Percentiles rank a stretch among this genome's conserved stretches.
These are phyloP conservation scores for Pocillopora meandrina DNA, from an alignment of 92 coral and sea anemone genomes.

Conservation along the genomic window DNA sequence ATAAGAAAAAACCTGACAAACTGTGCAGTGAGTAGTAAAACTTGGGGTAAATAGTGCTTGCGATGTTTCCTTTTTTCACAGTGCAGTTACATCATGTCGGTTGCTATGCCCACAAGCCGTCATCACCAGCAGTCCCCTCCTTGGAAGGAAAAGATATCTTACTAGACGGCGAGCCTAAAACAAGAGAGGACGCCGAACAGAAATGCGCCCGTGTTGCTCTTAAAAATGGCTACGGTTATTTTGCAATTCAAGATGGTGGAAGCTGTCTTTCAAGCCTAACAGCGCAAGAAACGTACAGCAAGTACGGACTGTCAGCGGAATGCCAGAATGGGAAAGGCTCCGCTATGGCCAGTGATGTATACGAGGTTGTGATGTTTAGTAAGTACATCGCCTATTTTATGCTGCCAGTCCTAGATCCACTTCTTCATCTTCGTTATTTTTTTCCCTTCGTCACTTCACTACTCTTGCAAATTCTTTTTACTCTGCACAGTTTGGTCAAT, in stretches of 20 bases:
- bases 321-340: slow-evolving; percentile 50
- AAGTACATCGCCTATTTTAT: neutral
- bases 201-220: slow-evolving; percentile 56
- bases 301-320: slow-evolving; percentile 38
- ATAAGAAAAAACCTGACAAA: no score
- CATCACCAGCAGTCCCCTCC: slow-evolving; percentile 24
- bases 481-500: no score
- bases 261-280: slow-evolving; percentile 42
- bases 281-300: slow-evolving; percentile 46
- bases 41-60: no score
- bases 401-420: no score
- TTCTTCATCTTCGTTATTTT: no score
- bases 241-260: slow-evolving; percentile 60
- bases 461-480: no score
- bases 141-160: slow-evolving; percentile 46
- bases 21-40: no score
- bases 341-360: slow-evolving; percentile 48
- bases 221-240: slow-evolving; percentile 30
- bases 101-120: slow-evolving; percentile 41
- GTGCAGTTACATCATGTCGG: slow-evolving; percentile 32
- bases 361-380: slow-evolving; percentile 50
- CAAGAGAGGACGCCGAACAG: slow-evolving; percentile 34
- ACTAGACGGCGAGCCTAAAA: slow-evolving; percentile 35
- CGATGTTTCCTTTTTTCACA: neutral
- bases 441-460: no score